These are phyloP conservation scores for Neoarius graeffei DNA, from an alignment of 2,113 vertebrate genomes.

Conservation along the genomic window DNA sequence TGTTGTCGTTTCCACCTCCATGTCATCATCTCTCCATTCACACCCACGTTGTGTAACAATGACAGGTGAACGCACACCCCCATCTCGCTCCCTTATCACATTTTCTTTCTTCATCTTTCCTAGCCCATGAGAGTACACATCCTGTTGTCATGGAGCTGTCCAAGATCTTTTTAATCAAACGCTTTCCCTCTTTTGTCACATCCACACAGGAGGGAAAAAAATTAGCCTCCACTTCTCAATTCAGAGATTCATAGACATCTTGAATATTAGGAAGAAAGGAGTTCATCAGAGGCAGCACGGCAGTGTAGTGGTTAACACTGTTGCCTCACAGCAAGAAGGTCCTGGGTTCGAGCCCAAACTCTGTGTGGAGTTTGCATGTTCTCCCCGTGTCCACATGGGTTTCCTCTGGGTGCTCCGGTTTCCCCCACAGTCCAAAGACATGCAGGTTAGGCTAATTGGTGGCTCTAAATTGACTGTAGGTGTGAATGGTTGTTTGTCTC, in stretches of 20 bases:
- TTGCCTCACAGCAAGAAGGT: no score
- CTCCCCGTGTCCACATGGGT: no score
- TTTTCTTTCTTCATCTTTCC: conserved; percentile 14
- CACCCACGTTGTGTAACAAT: not conserved
- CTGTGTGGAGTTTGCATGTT: no score
- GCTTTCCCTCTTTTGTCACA: not conserved
- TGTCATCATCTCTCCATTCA: not conserved
- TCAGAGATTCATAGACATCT: not conserved
- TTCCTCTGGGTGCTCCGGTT: no score
- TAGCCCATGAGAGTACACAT: conserved; percentile 13
- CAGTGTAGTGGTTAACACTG: no score
- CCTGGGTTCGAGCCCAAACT: no score
- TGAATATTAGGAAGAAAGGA: not conserved
- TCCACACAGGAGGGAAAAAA: not conserved
- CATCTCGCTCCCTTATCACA: not conserved
- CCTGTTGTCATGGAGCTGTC: conserved; percentile 7
- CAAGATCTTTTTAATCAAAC: conserved; percentile 25
- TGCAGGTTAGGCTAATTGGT: no score
- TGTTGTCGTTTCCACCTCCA: not conserved
- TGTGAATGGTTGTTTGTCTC: no score
- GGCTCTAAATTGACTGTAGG: no score
- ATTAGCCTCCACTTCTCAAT: not conserved
- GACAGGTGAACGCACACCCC: not conserved
- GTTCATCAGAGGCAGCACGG: no score
- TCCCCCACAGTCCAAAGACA: no score